These are phyloP conservation scores for Platyrinchus mystaceus DNA, from an alignment of 2,797 vertebrate species.

Conservation along the genomic window DNA sequence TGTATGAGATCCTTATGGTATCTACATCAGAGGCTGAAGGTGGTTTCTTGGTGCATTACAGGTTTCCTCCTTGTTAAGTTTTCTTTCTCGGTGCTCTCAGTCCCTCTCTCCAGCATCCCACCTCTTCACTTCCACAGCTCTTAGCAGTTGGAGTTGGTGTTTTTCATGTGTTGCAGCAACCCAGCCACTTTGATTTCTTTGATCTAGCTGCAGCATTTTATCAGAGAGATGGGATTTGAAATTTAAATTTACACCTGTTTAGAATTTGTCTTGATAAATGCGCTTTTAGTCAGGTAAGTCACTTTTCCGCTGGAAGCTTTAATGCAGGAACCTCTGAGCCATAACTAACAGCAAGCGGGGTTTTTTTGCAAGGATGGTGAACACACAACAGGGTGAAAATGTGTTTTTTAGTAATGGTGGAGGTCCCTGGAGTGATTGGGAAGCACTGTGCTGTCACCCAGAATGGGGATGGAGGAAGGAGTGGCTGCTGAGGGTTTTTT, in stretches of 20 bases:
- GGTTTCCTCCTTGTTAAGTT: background rate
- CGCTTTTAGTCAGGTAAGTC: background rate
- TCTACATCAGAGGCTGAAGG: background rate
- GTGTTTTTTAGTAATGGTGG: background rate
- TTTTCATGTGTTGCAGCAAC: background rate
- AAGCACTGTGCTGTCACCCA: background rate
- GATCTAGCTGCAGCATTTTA: background rate
- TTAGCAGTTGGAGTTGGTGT: background rate
- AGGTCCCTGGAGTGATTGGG: background rate
- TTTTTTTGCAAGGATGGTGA: background rate
- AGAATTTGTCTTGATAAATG: background rate
- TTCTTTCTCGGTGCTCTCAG: background rate
- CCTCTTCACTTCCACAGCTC: background rate
- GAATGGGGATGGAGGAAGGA: background rate
- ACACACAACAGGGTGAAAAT: background rate
- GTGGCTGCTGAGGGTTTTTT: background rate
- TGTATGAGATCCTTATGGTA: fast-evolving
- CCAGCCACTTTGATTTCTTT: background rate
- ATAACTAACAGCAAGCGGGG: background rate
- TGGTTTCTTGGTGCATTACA: background rate
- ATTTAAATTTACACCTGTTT: background rate
- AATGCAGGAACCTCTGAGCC: background rate
- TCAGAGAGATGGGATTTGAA: background rate
- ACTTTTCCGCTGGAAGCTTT: background rate
- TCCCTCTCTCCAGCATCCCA: background rate